A percentile compares a stretch with the other conserved stretches of the same genome.
phyloP scores from a whole-genome alignment of 2,113 vertebrate species.

The Protobothrops mucrosquamatus region DNA sequence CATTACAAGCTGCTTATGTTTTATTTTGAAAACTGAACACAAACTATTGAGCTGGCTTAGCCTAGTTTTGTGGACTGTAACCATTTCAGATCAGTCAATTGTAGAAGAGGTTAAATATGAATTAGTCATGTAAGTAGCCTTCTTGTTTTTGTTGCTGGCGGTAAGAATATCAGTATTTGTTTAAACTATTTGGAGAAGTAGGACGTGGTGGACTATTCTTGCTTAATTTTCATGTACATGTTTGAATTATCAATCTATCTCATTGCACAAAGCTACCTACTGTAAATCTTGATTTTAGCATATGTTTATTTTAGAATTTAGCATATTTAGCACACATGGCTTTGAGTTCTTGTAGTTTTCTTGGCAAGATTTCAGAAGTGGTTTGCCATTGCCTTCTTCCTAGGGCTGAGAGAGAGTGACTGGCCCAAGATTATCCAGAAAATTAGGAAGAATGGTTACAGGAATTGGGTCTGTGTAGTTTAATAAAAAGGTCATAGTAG shows the following conservation, averaged over 20 bases:
- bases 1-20: not conserved
- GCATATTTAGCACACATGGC: not conserved
- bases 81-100: not conserved
- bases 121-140: not conserved
- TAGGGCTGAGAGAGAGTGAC: not conserved
- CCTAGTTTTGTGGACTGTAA: not conserved
- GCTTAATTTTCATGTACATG: not conserved
- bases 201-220: not conserved
- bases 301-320: not conserved
- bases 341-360: not conserved
- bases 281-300: not conserved
- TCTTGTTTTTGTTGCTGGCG: not conserved
- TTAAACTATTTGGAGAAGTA: not conserved
- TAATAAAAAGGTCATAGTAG: not conserved
- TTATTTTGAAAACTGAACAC: not conserved
- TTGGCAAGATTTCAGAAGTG: not conserved
- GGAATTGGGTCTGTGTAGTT: not conserved
- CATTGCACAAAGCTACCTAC: not conserved
- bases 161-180: not conserved
- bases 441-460: not conserved
- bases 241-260: not conserved
- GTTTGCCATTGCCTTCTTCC: not conserved
- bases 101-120: not conserved
- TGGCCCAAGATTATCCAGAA: not conserved
- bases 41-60: not conserved